Conservation (phyloP, 2,888 invertebrate genomes). For the Phania funesta region DNA sequence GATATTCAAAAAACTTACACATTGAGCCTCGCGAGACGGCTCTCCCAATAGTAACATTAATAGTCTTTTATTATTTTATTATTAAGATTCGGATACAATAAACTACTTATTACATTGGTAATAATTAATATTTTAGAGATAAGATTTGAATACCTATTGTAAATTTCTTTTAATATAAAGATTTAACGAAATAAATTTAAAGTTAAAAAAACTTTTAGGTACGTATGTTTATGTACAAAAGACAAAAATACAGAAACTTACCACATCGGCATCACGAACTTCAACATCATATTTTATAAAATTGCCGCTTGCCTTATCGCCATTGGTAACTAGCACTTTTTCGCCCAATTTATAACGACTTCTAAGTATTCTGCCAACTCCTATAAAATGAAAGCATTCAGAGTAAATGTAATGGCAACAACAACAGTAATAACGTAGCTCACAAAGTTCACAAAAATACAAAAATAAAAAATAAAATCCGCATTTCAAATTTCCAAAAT, state of each 20-base stretch:
- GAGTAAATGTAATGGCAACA: constrained; percentile 39
- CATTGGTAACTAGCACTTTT: constrained; percentile 78
- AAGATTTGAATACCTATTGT: too few relatives aligned
- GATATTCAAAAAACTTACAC: too few relatives aligned
- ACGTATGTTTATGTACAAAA: not conserved
- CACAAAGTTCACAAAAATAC: constrained; percentile 1
- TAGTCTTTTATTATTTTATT: too few relatives aligned
- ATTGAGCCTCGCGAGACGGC: too few relatives aligned
- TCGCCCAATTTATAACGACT: constrained; percentile 78
- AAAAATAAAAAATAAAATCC: not conserved
- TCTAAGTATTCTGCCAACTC: constrained; percentile 77
- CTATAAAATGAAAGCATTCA: constrained; percentile 70
- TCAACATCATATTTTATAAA: constrained; percentile 80
- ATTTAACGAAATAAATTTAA: too few relatives aligned
- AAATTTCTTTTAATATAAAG: too few relatives aligned
- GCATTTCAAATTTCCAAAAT: constrained; percentile 29
- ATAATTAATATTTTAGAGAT: too few relatives aligned
- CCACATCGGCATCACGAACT: constrained; percentile 80
- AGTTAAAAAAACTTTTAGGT: not conserved
- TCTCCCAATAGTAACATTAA: too few relatives aligned
- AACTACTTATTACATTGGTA: too few relatives aligned
- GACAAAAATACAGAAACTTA: constrained; percentile 68
- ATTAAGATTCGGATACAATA: too few relatives aligned
- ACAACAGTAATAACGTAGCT: constrained; percentile 23
- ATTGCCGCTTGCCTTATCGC: constrained; percentile 75